Evolutionary conservation across 2,888 invertebrate genomes (phyloP).

Genomic region (Caenorhabditis zanzibari): DNA sequence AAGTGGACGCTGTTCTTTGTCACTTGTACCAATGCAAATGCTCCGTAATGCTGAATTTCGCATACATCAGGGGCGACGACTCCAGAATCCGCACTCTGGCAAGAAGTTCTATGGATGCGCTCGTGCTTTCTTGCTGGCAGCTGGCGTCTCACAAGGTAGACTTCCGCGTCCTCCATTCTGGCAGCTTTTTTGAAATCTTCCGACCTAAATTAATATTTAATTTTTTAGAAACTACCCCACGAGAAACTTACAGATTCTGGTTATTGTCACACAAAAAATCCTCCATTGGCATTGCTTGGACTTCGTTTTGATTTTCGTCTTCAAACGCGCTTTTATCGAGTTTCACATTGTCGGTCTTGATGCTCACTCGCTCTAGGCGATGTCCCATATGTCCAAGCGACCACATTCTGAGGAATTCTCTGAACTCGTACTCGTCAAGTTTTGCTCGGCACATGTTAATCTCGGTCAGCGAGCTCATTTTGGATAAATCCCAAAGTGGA

Average conservation of each 20-base stretch:
- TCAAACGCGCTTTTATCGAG: not conserved
- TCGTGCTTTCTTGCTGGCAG: not conserved
- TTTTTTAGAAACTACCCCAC: not conserved
- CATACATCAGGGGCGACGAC: not conserved
- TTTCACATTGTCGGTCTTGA: not conserved
- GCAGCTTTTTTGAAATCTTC: not conserved
- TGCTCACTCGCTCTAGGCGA: conserved; percentile 1
- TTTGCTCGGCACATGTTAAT: conserved; percentile 4
- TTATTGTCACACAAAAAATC: not conserved
- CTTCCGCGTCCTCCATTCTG: not conserved
- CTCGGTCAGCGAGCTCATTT: conserved; percentile 8
- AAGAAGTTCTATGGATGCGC: not conserved
- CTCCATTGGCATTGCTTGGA: too few relatives aligned
- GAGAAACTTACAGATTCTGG: not conserved
- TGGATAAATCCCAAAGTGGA: not conserved
- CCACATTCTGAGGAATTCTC: not conserved
- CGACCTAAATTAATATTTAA: not conserved
- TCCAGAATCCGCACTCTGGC: not conserved
- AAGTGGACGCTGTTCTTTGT: not conserved
- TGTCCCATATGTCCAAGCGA: not conserved
- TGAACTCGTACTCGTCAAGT: not conserved
- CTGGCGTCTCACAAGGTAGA: not conserved
- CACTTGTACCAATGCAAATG: not conserved
- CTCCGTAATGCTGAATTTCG: not conserved
- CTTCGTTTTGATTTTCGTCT: too few relatives aligned